Conservation (phyloP, 2,113 vertebrate species). For the Vireo altiloquus region DNA sequence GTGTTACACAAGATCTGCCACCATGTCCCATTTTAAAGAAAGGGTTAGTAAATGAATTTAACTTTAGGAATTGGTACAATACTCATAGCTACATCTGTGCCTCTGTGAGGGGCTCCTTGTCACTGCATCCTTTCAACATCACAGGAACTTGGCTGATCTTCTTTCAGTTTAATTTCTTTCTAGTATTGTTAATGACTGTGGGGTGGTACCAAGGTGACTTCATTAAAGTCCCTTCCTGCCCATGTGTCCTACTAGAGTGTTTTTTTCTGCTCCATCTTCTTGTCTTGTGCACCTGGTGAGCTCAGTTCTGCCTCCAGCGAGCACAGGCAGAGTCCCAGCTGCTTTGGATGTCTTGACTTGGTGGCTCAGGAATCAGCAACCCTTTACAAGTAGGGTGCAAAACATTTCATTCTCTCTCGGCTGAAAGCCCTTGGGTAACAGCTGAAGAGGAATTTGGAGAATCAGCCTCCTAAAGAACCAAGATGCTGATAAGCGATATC, state of each 20-base stretch:
- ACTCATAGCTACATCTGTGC: neutral
- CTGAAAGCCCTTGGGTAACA: neutral
- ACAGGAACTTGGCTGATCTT: neutral
- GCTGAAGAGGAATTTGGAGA: neutral
- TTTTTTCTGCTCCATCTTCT: neutral
- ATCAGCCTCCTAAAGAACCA: neutral
- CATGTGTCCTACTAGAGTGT: neutral
- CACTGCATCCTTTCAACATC: neutral
- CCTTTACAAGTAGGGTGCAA: neutral
- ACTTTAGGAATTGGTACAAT: neutral
- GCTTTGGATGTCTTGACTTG: neutral
- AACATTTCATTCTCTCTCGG: neutral
- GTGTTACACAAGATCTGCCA: neutral
- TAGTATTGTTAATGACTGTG: neutral
- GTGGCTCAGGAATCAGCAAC: neutral
- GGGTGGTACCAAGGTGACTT: neutral
- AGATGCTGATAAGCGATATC: conserved; percentile 26
- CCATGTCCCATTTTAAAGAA: neutral
- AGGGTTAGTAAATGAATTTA: neutral
- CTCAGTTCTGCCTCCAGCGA: neutral
- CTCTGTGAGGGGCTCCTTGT: neutral
- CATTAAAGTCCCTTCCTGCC: neutral
- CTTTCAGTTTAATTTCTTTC: neutral
- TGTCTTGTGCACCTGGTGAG: neutral
- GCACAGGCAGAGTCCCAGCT: neutral